These are phyloP conservation scores for Macrotrachela quadricornifera DNA, from an alignment of 1,140 invertebrate genomes.

Conservation along the genomic window DNA sequence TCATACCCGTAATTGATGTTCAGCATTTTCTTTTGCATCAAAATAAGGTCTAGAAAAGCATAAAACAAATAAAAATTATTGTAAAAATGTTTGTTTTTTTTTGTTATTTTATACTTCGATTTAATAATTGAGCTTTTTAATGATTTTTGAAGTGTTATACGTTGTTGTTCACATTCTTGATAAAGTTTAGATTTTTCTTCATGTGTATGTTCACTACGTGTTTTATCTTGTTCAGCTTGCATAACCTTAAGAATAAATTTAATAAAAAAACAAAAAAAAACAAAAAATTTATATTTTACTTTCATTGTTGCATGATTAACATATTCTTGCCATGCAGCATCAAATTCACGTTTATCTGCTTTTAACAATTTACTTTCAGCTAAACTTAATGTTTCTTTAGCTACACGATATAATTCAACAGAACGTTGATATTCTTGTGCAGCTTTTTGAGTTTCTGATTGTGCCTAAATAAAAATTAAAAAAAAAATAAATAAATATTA, in stretches of 20 bases:
- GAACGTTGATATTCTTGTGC: constrained; percentile 74
- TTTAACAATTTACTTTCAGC: constrained; percentile 64
- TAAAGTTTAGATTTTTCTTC: constrained; percentile 41
- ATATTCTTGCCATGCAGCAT: constrained; percentile 93
- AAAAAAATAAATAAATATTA: not conserved
- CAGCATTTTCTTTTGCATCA: constrained; percentile 25
- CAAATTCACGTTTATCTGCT: constrained; percentile 45
- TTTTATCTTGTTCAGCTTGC: constrained; percentile 58
- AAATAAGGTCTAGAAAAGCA: constrained; percentile 28
- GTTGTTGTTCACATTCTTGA: constrained; percentile 14
- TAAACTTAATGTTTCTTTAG: constrained; percentile 73
- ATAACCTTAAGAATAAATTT: too few species aligned
- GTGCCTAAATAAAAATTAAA: constrained; percentile 30
- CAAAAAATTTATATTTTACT: too few species aligned
- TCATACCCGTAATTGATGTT: constrained; percentile 19
- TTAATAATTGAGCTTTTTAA: constrained; percentile 39
- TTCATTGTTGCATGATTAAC: constrained; percentile 78
- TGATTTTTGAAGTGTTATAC: constrained; percentile 48
- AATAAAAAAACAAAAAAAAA: too few species aligned
- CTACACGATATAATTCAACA: constrained; percentile 49
- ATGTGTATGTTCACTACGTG: constrained; percentile 60
- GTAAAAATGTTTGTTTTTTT: constrained; percentile 40
- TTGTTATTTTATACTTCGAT: too few species aligned
- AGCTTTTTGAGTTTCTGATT: constrained; percentile 61
- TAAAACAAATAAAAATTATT: constrained; percentile 8